Evolutionary conservation across 1,140 invertebrate genomes (phyloP), one percentile per base, ranked within the genome.

Genomic region (Saxidomus purpurata): DNA sequence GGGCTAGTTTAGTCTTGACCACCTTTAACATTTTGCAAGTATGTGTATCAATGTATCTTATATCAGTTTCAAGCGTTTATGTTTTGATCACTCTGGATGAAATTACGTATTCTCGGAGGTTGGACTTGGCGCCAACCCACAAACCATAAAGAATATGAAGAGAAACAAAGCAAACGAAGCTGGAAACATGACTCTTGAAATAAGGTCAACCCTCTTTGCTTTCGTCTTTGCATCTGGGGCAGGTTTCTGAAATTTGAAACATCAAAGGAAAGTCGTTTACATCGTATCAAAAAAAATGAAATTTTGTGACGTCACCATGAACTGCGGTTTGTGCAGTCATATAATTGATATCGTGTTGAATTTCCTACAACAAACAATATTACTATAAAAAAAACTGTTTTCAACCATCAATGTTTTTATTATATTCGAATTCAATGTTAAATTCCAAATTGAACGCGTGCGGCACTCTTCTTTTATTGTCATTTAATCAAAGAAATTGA

Each of bases 141-240:
- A 79, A 47, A 55, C 76, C 76, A 28, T 52, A n/a, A 79, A 79
- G 36, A 82, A 82, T 63, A 82, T 63, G 25, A 31, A 36, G 17
- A 82, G 79, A 82, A 82, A 82, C n/a, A 82, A 40, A 8, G 19
- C 6, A 31, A 36, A 82, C 22, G 36, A 28, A 22, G 25, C 25
- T 63, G 79, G 79, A 22, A 82, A 82, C 1, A 82, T 0, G 22
- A 63, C 34, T 61, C 52, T 59, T 1, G 79, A 82, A 6, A 82
- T 31, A n/a, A 36, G 36, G 52, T 82, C 79, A 15, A 82, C 79
- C 25, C 28, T 61, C 34, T 82, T 82, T 40, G 79, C 79, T 34
- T 63, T 63, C 34, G 49, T 63, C 13, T 38, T 52, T 9, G 40
- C 79, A 63, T 36, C 49, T 31, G 17, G 40, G 52, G 52, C 55